These are phyloP conservation scores for Parus major DNA, from an alignment of 2,113 vertebrate genomes.

Conservation along the genomic window DNA sequence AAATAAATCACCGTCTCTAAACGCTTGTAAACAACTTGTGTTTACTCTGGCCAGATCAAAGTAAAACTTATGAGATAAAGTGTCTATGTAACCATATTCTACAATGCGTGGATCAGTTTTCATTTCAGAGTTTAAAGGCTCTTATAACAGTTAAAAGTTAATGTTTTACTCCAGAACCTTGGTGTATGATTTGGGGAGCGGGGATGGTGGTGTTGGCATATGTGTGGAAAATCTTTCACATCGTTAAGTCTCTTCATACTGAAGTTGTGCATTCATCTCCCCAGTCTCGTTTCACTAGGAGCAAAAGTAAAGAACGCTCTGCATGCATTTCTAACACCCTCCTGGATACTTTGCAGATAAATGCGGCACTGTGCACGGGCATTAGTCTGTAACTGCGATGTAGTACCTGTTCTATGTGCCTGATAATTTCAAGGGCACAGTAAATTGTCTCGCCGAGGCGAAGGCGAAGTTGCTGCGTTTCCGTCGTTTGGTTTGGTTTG, in stretches of 20 bases:
- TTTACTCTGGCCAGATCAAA: conserved; percentile 64
- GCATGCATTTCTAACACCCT: background rate
- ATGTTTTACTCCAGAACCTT: conserved; percentile 54
- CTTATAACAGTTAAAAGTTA: conserved; percentile 13
- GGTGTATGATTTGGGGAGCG: background rate
- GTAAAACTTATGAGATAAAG: conserved; percentile 71
- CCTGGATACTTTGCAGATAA: background rate
- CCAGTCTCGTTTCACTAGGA: background rate
- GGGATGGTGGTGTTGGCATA: background rate
- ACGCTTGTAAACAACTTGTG: conserved; percentile 65
- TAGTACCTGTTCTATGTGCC: background rate
- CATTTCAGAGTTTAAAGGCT: background rate
- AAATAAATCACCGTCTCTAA: conserved; percentile 77
- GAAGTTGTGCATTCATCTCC: background rate
- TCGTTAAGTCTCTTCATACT: background rate
- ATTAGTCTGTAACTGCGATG: background rate
- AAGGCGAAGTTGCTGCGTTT: background rate
- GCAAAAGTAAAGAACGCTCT: background rate
- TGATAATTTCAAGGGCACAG: background rate
- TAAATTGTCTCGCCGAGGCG: background rate
- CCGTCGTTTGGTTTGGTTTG: background rate
- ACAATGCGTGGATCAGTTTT: background rate
- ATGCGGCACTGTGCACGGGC: background rate
- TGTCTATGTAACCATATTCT: background rate
- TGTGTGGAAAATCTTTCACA: background rate